Base-by-base conservation (phyloP, 2,888 invertebrate species). In the Andrena chrysosceles region DNA sequence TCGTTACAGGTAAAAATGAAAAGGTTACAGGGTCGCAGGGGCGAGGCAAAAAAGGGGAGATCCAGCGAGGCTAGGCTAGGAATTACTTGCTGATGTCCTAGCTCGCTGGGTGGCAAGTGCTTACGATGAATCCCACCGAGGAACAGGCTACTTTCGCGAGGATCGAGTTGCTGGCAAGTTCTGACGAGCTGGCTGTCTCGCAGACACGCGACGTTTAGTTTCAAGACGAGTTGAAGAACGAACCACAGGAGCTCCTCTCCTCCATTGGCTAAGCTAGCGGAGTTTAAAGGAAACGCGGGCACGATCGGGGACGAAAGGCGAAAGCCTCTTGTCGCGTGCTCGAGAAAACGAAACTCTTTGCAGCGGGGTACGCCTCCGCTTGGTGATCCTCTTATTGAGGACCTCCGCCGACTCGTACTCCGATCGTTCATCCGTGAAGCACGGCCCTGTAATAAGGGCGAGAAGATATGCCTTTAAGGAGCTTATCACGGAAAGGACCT, bases 371-470 rank as follows among this genome's bases (percentile, higher is more conserved):
- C 64, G 54, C 66, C 63, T 84, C 80, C 76, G 62, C 77, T 13
- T 71, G 60, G 67, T 89, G 90, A 90, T 91, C 90, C 89, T 89
- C 88, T 91, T 89, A 91, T 87, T 87, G 89, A 79, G 78, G 52
- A 64, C 62, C 56, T 26, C 75, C 63, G 49, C 77, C 64, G 60
- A 70, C 70, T 49, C 66, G 59, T 66, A 60, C 31, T 52, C 35
- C 52, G 67, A 64, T 56, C 87, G 70, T 81, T 73, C 88, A 75
- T 81, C 75, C 82, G 26, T 83, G 76, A 84, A 83, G 42, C 69
- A 84, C 84, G 77, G 60, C 79, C 85, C 84, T 89, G 85, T 92
- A 91, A 91, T 90, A 91, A 91, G 87, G 88, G 85, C 84, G 87
- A 89, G 85, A 89, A 89, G 86, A 87, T 85, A 90, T 86, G 86